These are phyloP conservation scores for Grapholita molesta DNA, from an alignment of 1,140 invertebrate species.

Conservation along the genomic window DNA sequence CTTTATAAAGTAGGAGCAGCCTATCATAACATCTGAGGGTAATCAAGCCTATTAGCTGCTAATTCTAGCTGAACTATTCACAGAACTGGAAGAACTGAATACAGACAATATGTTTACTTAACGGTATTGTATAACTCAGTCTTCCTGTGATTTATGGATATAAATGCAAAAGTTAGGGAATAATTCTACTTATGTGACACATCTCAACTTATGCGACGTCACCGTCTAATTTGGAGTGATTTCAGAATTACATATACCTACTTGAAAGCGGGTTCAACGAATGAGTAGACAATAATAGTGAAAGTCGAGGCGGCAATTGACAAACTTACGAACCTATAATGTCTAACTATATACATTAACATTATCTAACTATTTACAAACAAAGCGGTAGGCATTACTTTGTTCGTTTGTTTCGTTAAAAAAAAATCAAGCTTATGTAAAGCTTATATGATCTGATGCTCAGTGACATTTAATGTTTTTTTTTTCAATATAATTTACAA, in stretches of 20 bases:
- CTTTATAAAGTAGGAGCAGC: too few species aligned
- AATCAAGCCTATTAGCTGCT: not conserved
- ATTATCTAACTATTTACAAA: constrained; percentile 20
- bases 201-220: not conserved
- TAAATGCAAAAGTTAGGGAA: not conserved
- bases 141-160: not conserved
- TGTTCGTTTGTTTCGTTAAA: not conserved
- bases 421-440: not conserved
- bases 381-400: not conserved
- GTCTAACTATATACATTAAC: constrained; percentile 52
- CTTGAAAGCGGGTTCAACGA: constrained; percentile 29
- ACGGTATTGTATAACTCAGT: not conserved
- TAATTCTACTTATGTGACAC: not conserved
- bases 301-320: constrained; percentile 64
- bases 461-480: not conserved
- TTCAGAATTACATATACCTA: too few species aligned
- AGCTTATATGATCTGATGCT: too few species aligned
- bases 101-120: not conserved
- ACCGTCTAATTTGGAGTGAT: not conserved
- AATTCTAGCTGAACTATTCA: not conserved
- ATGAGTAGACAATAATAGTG: constrained; percentile 42
- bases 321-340: constrained; percentile 61
- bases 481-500: not conserved
- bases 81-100: not conserved
- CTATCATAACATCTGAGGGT: too few species aligned